These are phyloP conservation scores for Schizothorax lantsangensis DNA, from an alignment of 2,797 vertebrate species.

Conservation along the genomic window DNA sequence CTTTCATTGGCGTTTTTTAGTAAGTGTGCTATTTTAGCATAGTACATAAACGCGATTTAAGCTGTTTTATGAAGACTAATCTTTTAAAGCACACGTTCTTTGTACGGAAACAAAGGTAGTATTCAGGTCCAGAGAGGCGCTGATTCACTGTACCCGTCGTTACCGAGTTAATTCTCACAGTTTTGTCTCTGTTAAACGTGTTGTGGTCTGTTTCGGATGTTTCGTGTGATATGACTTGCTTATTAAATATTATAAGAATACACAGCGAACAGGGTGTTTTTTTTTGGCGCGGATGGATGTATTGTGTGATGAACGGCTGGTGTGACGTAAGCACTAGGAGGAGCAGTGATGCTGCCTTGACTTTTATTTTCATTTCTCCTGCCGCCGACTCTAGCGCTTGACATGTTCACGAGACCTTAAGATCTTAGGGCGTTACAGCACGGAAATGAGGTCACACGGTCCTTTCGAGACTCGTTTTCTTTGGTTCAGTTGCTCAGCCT, in stretches of 20 bases:
- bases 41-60: not conserved
- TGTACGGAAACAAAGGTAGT: slow-evolving; percentile 22
- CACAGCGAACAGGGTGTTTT: not conserved
- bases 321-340: slow-evolving; percentile 23
- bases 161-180: not conserved
- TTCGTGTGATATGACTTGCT: not conserved
- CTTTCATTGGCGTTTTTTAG: not conserved
- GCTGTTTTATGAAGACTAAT: not conserved
- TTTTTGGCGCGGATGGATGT: slow-evolving; percentile 1
- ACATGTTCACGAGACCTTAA: slow-evolving; percentile 11
- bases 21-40: not conserved
- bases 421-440: slow-evolving; percentile 16
- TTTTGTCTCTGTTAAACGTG: not conserved
- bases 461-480: not conserved
- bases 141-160: not conserved
- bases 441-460: slow-evolving; percentile 38
- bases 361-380: slow-evolving; percentile 28
- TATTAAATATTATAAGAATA: not conserved
- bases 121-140: slow-evolving; percentile 3
- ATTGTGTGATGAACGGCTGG: slow-evolving; percentile 12
- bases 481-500: slow-evolving; percentile 11
- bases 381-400: not conserved
- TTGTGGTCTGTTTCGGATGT: not conserved
- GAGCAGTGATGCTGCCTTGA: slow-evolving; percentile 2
- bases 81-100: not conserved